Evolutionary conservation across 1,140 invertebrate species (phyloP).

Genomic region (Drosophila sulfurigaster): DNA sequence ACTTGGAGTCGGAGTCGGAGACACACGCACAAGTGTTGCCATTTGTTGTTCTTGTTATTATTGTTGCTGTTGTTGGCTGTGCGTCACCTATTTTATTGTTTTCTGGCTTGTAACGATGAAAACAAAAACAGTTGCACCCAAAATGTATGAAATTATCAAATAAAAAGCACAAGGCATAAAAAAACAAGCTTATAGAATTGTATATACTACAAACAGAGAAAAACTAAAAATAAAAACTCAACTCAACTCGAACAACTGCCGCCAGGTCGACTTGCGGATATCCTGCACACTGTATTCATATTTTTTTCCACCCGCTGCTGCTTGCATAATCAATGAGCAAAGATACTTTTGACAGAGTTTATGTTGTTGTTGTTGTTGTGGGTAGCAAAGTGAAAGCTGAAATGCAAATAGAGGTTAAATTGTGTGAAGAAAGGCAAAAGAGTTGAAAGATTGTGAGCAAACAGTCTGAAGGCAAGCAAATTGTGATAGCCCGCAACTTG

Average conservation of each 20-base stretch:
- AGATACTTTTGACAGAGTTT: neutral
- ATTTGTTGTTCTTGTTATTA: conserved; percentile 11
- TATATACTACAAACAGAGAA: conserved; percentile 4
- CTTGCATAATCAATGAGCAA: neutral
- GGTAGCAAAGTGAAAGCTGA: neutral
- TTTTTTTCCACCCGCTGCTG: neutral
- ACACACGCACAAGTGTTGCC: conserved; percentile 76
- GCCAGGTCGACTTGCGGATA: neutral
- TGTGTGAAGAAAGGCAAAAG: conserved; percentile 2
- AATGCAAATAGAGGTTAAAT: conserved; percentile 10
- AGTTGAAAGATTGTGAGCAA: neutral
- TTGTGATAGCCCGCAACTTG: no score
- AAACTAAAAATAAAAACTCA: neutral
- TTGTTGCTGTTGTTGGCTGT: conserved; percentile 42
- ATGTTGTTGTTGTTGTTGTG: no score
- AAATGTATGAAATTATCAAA: conserved; percentile 77
- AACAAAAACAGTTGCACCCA: conserved; percentile 74
- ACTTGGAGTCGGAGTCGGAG: conserved; percentile 26
- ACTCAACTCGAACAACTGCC: no score
- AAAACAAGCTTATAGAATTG: conserved; percentile 27
- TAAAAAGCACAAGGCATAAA: conserved; percentile 51
- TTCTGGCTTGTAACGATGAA: conserved; percentile 62
- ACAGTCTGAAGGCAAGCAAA: neutral
- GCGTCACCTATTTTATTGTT: conserved; percentile 70
- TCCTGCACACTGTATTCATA: neutral